These are phyloP conservation scores for Pogonocichla stellata DNA, from an alignment of 2,113 vertebrate species.

Conservation along the genomic window DNA sequence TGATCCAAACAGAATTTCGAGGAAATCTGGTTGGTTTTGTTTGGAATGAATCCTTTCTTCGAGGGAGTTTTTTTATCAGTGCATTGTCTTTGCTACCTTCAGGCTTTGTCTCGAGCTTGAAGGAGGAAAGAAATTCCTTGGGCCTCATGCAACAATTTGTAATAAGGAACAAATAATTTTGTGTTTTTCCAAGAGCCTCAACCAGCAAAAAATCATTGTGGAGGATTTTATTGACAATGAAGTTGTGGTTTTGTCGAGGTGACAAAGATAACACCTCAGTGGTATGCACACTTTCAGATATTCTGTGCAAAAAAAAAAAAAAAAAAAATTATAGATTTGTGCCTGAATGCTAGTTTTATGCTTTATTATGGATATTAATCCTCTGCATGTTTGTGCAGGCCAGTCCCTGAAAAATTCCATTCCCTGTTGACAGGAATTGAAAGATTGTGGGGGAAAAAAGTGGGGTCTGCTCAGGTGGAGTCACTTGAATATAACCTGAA, in stretches of 20 bases:
- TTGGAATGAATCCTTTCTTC: background rate
- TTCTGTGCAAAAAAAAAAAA: background rate
- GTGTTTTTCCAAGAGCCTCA: background rate
- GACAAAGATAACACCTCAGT: rapidly evolving
- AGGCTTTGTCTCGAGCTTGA: background rate
- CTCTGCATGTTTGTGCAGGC: background rate
- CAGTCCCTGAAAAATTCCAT: background rate
- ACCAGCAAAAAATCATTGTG: background rate
- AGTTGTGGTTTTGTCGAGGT: background rate
- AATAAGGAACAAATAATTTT: background rate
- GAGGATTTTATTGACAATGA: background rate
- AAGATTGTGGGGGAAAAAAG: background rate
- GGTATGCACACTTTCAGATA: background rate
- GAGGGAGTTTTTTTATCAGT: background rate
- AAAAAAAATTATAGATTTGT: background rate
- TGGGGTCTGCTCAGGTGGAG: background rate
- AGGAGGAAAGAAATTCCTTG: background rate
- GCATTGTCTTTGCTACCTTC: background rate
- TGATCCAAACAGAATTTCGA: background rate
- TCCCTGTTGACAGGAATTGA: background rate
- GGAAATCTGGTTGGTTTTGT: background rate
- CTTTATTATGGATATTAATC: background rate
- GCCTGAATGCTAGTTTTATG: background rate
- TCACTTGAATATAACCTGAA: background rate
- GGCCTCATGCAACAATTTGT: background rate